Evolutionary conservation across 2,113 vertebrate species (phyloP).

Genomic region (Tauraco erythrolophus): DNA sequence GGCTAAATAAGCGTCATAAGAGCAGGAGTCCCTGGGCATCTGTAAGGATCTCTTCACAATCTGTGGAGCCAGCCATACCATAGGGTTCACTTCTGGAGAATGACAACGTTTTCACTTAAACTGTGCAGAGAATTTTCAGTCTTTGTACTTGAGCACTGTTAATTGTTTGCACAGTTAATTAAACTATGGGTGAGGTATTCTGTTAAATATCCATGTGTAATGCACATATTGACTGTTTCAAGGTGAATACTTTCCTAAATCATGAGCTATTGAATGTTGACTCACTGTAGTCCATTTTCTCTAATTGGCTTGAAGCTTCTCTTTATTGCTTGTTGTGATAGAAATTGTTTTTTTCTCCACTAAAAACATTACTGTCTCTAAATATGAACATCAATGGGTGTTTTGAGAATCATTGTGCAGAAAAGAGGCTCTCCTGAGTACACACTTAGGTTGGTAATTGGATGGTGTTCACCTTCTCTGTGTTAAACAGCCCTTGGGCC

Average conservation of each 20-base stretch:
- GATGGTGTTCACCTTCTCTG: neutral
- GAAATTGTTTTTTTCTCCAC: neutral
- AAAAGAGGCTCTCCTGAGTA: neutral
- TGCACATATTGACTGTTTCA: constrained; percentile 63
- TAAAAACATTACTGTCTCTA: neutral
- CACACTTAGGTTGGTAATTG: neutral
- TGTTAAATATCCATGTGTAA: constrained; percentile 46
- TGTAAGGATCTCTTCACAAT: neutral
- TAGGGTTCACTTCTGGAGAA: neutral
- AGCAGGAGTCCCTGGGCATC: neutral
- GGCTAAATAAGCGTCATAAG: neutral
- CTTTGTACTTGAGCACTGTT: constrained; percentile 2
- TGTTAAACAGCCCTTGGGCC: neutral
- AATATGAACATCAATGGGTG: neutral
- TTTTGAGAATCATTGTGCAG: neutral
- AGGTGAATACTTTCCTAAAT: constrained; percentile 63
- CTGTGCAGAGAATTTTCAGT: neutral
- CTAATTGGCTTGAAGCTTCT: constrained; percentile 31
- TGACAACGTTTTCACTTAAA: neutral
- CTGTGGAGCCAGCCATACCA: neutral
- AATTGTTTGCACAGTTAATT: constrained; percentile 72
- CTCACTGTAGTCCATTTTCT: constrained; percentile 30
- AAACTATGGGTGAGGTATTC: constrained; percentile 49
- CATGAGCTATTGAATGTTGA: constrained; percentile 63
- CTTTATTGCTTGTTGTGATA: neutral